Evolutionary conservation across 1,140 invertebrate species (phyloP).

Genomic region (Nomia melanderi): DNA sequence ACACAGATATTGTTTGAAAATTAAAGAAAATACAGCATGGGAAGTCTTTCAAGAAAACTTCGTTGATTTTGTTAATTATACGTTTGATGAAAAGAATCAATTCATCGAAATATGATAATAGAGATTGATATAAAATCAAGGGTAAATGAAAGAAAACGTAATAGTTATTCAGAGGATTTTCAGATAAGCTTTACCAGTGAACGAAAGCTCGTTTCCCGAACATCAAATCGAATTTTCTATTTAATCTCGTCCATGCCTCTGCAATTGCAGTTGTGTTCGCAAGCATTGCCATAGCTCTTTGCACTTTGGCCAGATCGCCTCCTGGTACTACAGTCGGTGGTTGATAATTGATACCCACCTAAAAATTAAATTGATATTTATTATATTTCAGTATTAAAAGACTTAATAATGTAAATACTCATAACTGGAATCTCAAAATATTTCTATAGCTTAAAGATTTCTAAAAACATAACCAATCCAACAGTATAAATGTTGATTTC

Average conservation of each 20-base stretch:
- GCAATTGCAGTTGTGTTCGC: constrained; percentile 93
- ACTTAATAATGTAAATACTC: too few relatives aligned
- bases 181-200: constrained; percentile 79
- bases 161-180: neutral
- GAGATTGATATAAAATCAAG: neutral
- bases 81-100: too few relatives aligned
- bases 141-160: too few relatives aligned
- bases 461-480: too few relatives aligned
- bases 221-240: constrained; percentile 84
- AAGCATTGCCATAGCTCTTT: constrained; percentile 92
- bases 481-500: too few relatives aligned
- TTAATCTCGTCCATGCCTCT: constrained; percentile 90
- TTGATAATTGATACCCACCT: constrained; percentile 90
- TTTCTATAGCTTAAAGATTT: too few relatives aligned
- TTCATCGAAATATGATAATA: too few relatives aligned
- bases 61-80: too few relatives aligned
- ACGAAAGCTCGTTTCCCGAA: constrained; percentile 83
- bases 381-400: neutral
- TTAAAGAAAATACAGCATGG: too few relatives aligned
- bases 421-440: too few relatives aligned
- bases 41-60: too few relatives aligned
- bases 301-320: constrained; percentile 91
- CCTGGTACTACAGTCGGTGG: constrained; percentile 91
- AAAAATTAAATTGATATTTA: neutral
- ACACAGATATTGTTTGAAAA: too few relatives aligned